phyloP scores from a whole-genome alignment of 2,888 invertebrate species.

The Phymatocera aterrima region DNA sequence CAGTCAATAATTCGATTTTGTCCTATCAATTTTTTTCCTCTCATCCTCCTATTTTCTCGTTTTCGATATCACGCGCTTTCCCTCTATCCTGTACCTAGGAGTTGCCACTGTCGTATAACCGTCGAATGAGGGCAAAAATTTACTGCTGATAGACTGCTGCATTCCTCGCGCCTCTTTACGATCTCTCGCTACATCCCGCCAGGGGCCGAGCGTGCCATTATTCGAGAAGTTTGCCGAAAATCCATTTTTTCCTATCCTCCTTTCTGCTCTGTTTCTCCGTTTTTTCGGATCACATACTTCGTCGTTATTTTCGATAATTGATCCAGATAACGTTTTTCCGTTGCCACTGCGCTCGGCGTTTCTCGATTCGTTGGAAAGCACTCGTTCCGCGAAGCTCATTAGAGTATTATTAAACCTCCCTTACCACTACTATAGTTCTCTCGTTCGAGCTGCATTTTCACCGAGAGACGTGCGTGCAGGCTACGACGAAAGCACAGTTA shows the following conservation, averaged over 20 bases:
- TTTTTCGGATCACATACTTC: not conserved
- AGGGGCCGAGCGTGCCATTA: not conserved
- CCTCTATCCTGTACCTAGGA: not conserved
- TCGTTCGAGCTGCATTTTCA: slow-evolving; percentile 8
- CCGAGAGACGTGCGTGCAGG: slow-evolving; percentile 30
- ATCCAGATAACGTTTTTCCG: not conserved
- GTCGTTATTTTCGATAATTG: not conserved
- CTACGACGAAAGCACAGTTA: slow-evolving; percentile 20
- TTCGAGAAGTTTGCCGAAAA: not conserved
- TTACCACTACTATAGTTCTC: slow-evolving; percentile 2
- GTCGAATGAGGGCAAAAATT: slow-evolving; percentile 58
- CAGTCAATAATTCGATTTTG: slow-evolving; percentile 39
- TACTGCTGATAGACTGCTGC: slow-evolving; percentile 62
- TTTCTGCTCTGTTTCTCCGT: not conserved
- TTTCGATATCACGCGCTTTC: slow-evolving; percentile 25
- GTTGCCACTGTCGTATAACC: not conserved
- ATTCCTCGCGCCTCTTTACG: slow-evolving; percentile 62
- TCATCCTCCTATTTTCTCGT: no score
- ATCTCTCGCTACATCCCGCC: slow-evolving; percentile 44
- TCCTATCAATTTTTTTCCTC: no score
- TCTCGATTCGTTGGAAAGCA: not conserved
- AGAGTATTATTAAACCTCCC: no score
- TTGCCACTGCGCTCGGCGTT: not conserved
- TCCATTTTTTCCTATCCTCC: no score
- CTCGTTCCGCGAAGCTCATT: slow-evolving; percentile 22